These are phyloP conservation scores for Hiodon tergisus DNA, from an alignment of 2,113 vertebrate genomes.

Conservation along the genomic window DNA sequence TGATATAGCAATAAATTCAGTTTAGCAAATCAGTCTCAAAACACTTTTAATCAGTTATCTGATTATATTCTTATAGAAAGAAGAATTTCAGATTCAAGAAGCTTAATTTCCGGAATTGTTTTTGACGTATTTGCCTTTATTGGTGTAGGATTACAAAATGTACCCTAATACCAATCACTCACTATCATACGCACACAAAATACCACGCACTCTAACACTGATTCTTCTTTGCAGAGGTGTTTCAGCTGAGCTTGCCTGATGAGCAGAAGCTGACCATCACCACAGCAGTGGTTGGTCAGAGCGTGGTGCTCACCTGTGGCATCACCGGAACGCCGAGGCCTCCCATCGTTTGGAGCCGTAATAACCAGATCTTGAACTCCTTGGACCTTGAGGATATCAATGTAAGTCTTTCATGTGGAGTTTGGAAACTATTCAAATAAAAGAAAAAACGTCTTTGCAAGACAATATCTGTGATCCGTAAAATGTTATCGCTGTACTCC, in stretches of 20 bases:
- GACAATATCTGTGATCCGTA: too few relatives aligned
- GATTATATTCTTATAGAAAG: not conserved
- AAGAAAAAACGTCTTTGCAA: too few relatives aligned
- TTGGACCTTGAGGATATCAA: slow-evolving; percentile 93
- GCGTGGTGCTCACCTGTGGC: slow-evolving; percentile 78
- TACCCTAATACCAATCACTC: not conserved
- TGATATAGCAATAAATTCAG: too few relatives aligned
- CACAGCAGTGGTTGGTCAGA: slow-evolving; percentile 82
- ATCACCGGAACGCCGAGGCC: slow-evolving; percentile 75
- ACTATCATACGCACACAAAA: not conserved
- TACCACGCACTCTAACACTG: not conserved
- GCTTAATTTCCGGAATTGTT: too few relatives aligned
- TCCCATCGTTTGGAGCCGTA: slow-evolving; percentile 87
- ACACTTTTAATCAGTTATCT: not conserved
- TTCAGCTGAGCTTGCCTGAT: slow-evolving; percentile 78
- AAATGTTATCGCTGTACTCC: too few relatives aligned
- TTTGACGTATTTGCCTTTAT: too few relatives aligned
- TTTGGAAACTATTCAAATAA: too few relatives aligned
- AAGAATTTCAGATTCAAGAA: too few relatives aligned
- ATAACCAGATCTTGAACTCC: slow-evolving; percentile 78
- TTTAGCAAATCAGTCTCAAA: too few relatives aligned
- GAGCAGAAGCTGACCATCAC: slow-evolving; percentile 75
- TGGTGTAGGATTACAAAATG: not conserved
- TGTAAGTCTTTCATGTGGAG: slow-evolving; percentile 64
- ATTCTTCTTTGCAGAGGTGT: slow-evolving; percentile 71